Evolutionary conservation across 2,797 vertebrate genomes (phyloP), one percentile per base, ranked within the genome.

Genomic region (Sus cebifrons): DNA sequence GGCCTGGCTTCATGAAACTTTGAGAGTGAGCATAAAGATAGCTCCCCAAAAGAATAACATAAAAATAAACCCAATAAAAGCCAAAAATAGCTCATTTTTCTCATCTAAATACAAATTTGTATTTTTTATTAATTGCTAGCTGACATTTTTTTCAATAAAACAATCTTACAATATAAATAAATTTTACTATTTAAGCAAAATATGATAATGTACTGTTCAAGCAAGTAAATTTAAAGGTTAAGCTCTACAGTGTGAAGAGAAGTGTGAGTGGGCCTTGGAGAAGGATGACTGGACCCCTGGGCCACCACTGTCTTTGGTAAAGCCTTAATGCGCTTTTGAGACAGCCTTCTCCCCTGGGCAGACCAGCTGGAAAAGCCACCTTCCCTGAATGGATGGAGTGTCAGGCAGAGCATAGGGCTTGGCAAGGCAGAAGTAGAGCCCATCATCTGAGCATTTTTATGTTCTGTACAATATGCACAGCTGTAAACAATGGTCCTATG

Each of bases 151-250:
- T 89, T 95, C 83, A 29, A 73, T 16, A 54, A 90, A 95, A 36
- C 5, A 62, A 52, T 77, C 6, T 92, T 84, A 14, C 25, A n/a
- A 54, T 52, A 40, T 84, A 65, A 94, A 62, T 81, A 78, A 62
- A 86, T 40, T 82, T 73, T 62, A 81, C 10, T 64, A 44, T 89
- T 82, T 92, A 92, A 89, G 23, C 27, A 83, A 95, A 94, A 79
- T 74, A 71, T 21, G 49, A 18, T 68, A 52, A 27, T 74, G n/a
- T 49, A 85, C 18, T 86, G 16, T 64, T 17, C 9, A 20, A 68
- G 16, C 89, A 52, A 89, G 5, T 73, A 92, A 94, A 67, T 68
- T 40, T 74, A 78, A 81, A 86, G n/a, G 2, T 9, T 58, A 12
- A 25, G 54, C 16, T 74, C 83, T 29, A 56, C 5, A 79, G 29